Evolutionary conservation across 2,888 invertebrate genomes (phyloP).

Genomic region (Itoplectis maculator): DNA sequence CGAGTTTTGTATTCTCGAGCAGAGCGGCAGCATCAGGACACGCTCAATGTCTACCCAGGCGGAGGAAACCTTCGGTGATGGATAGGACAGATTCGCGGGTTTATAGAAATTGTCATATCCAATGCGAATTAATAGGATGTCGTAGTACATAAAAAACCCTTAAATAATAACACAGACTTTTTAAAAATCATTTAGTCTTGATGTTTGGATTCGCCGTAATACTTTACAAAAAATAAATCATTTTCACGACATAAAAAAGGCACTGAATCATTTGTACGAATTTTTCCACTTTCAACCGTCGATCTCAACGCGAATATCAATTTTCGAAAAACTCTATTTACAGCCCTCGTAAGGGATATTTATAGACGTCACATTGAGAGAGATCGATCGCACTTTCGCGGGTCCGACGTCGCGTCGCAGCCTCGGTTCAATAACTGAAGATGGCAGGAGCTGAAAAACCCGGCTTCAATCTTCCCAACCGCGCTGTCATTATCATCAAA

Average conservation of each 20-base stretch:
- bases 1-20: constrained; percentile 36
- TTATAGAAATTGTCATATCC: not conserved
- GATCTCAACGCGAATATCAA: no score
- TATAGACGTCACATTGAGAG: not conserved
- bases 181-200: no score
- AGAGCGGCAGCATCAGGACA: not conserved
- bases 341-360: not conserved
- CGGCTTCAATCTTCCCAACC: not conserved
- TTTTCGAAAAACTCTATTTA: not conserved
- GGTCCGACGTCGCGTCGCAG: not conserved
- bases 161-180: no score
- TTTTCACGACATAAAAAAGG: no score
- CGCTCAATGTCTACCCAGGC: not conserved
- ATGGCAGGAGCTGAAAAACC: constrained; percentile 5
- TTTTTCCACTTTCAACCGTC: not conserved
- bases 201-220: no score
- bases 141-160: no score
- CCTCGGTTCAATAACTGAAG: constrained; percentile 19
- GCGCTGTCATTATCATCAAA: no score
- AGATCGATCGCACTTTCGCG: constrained; percentile 3
- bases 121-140: not conserved
- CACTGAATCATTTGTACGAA: no score
- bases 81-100: not conserved
- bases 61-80: not conserved
- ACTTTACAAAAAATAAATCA: no score